Evolutionary conservation across 2,888 invertebrate species (phyloP).

Genomic region (Brachycybe producta): DNA sequence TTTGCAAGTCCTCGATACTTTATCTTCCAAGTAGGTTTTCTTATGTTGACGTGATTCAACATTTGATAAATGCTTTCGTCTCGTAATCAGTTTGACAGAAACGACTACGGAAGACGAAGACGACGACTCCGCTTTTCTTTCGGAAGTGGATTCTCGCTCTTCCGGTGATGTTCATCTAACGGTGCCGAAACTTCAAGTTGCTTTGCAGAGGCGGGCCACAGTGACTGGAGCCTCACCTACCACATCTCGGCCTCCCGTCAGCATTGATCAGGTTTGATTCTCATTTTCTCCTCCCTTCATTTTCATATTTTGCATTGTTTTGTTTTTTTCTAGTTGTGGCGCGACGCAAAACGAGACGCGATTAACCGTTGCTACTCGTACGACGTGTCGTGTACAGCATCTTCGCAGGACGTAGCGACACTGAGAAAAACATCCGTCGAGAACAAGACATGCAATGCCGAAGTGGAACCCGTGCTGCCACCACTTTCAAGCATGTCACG

Average conservation of each 20-base stretch:
- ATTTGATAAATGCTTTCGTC: too few relatives aligned
- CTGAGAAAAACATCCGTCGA: too few relatives aligned
- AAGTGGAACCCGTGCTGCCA: too few relatives aligned
- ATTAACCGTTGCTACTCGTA: slow-evolving; percentile 24
- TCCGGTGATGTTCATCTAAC: slow-evolving; percentile 45
- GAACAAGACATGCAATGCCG: too few relatives aligned
- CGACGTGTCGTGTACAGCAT: slow-evolving; percentile 17
- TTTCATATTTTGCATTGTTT: neutral
- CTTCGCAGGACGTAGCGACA: neutral
- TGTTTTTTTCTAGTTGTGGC: slow-evolving; percentile 14
- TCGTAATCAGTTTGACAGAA: slow-evolving; percentile 27
- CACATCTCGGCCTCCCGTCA: slow-evolving; percentile 46
- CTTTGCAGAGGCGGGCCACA: slow-evolving; percentile 69
- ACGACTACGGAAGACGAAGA: slow-evolving; percentile 26
- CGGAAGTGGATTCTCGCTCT: slow-evolving; percentile 30
- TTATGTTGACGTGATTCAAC: too few relatives aligned
- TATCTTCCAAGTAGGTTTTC: too few relatives aligned
- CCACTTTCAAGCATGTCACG: too few relatives aligned
- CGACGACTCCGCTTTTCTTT: slow-evolving; percentile 35
- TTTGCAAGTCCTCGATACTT: too few relatives aligned
- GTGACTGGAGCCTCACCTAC: slow-evolving; percentile 70
- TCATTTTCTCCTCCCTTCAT: neutral
- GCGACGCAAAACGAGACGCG: slow-evolving; percentile 21
- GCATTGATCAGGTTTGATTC: slow-evolving; percentile 49
- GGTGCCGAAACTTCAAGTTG: slow-evolving; percentile 58